These are phyloP conservation scores for Pterophyllum scalare DNA, from an alignment of 2,113 vertebrate species.

Conservation along the genomic window DNA sequence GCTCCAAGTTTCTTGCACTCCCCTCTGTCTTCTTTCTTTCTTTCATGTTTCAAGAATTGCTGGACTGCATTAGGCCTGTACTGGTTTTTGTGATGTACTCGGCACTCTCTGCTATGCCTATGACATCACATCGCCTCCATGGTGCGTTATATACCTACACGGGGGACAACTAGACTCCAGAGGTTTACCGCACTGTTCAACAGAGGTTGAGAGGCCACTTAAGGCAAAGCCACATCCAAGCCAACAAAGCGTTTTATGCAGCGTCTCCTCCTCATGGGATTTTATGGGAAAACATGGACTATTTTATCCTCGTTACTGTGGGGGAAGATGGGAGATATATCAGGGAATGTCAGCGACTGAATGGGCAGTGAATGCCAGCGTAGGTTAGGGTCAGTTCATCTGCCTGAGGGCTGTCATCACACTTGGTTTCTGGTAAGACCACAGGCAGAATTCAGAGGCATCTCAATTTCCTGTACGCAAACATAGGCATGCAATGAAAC, in stretches of 20 bases:
- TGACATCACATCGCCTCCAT: constrained; percentile 74
- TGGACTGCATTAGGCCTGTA: constrained; percentile 66
- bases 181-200: constrained; percentile 74
- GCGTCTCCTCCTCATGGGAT: constrained; percentile 57
- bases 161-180: constrained; percentile 74
- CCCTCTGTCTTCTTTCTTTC: constrained; percentile 50
- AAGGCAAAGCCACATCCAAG: constrained; percentile 78
- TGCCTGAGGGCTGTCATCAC: constrained; percentile 59
- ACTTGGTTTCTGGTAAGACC: constrained; percentile 69
- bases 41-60: constrained; percentile 75
- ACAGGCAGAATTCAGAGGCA: constrained; percentile 58
- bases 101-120: constrained; percentile 52
- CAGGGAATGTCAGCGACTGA: constrained; percentile 27
- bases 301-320: constrained; percentile 67
- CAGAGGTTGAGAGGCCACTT: constrained; percentile 74
- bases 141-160: constrained; percentile 76
- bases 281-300: constrained; percentile 75
- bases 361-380: constrained; percentile 48
- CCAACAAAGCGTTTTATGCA: constrained; percentile 59
- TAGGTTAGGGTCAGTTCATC: constrained; percentile 63
- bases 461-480: constrained; percentile 60
- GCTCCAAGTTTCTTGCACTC: constrained; percentile 57
- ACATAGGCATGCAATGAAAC: constrained; percentile 34
- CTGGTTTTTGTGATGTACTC: constrained; percentile 63
- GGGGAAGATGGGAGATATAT: constrained; percentile 42